Evolutionary conservation across 2,888 invertebrate genomes (phyloP).

Genomic region (Homarus gammarus): DNA sequence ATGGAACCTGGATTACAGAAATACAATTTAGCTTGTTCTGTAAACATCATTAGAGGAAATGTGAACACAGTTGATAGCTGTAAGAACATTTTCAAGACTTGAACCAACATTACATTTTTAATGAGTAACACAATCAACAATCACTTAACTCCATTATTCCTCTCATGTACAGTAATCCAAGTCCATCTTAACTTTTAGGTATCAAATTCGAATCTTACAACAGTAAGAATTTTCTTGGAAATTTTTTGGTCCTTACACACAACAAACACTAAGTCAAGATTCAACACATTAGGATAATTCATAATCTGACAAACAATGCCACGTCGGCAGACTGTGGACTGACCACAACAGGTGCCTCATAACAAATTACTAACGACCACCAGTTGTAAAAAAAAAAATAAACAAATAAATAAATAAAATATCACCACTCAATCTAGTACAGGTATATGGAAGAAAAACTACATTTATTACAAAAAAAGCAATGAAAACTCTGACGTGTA

Average conservation of each 20-base stretch:
- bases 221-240: neutral
- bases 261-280: neutral
- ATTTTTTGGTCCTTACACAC: conserved; percentile 8
- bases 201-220: neutral
- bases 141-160: no score
- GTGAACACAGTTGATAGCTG: no score
- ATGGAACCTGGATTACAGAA: neutral
- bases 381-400: neutral
- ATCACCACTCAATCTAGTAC: neutral
- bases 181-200: neutral
- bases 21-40: no score
- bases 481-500: neutral
- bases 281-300: neutral
- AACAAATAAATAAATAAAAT: neutral
- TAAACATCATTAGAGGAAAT: no score
- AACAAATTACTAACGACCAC: neutral
- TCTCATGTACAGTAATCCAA: no score
- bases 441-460: neutral
- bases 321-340: neutral
- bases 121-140: no score
- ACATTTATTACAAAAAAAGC: neutral
- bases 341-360: neutral
- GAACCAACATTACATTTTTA: no score
- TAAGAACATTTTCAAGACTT: no score
- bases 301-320: neutral